Conservation (phyloP, 2,113 vertebrate species). For the Deroptyus accipitrinus region DNA sequence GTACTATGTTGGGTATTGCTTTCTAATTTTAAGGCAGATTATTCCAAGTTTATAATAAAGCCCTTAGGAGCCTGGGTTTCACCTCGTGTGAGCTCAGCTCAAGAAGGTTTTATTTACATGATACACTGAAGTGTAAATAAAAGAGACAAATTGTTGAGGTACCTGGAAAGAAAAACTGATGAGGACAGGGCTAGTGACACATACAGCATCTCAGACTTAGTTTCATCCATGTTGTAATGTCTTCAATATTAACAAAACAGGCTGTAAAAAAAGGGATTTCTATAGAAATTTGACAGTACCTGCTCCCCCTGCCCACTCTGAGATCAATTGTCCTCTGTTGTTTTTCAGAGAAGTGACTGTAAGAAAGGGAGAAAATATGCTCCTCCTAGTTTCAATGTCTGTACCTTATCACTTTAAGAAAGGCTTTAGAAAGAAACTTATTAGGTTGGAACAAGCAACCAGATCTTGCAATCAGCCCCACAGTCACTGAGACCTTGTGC, state of each 20-base stretch:
- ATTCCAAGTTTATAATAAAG: background rate
- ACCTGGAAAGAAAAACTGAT: background rate
- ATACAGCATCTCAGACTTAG: background rate
- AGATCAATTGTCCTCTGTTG: background rate
- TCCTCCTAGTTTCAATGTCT: background rate
- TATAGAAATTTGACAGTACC: background rate
- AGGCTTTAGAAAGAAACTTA: background rate
- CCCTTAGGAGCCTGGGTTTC: background rate
- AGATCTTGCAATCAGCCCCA: background rate
- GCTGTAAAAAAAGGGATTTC: background rate
- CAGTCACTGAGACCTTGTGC: background rate
- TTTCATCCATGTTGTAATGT: background rate
- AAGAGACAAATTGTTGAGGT: background rate
- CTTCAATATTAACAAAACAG: background rate
- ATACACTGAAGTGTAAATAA: background rate
- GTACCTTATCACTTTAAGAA: background rate
- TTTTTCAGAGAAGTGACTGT: background rate
- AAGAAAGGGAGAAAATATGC: background rate
- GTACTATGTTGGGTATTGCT: accelerated
- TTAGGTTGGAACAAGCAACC: background rate
- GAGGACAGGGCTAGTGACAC: background rate
- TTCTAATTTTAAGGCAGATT: background rate
- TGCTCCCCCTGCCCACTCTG: background rate
- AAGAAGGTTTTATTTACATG: background rate
- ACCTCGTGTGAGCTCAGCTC: background rate